These are phyloP conservation scores for Stigmatopora nigra DNA, from an alignment of 2,113 vertebrate genomes.

Conservation along the genomic window DNA sequence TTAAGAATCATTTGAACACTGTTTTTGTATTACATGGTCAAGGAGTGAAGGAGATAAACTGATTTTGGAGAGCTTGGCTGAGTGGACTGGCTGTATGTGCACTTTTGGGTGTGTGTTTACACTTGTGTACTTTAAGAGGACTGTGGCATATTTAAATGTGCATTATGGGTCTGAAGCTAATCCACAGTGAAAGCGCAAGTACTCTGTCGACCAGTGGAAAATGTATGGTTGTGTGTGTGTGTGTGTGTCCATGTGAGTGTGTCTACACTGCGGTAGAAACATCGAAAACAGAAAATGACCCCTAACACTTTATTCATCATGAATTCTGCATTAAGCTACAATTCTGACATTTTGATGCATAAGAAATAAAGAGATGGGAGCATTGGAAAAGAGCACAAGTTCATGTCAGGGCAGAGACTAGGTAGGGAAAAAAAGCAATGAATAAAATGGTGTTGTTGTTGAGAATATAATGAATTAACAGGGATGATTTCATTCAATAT, in stretches of 20 bases:
- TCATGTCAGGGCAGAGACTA: slow-evolving; percentile 8
- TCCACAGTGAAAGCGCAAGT: slow-evolving; percentile 89
- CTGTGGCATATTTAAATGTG: slow-evolving; percentile 80
- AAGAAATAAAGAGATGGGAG: slow-evolving; percentile 16
- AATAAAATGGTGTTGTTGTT: neutral
- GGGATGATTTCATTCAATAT: neutral
- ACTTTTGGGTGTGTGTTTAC: slow-evolving; percentile 9
- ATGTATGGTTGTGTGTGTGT: slow-evolving; percentile 17
- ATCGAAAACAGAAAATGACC: slow-evolving; percentile 62
- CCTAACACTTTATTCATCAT: slow-evolving; percentile 76
- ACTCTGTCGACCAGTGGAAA: slow-evolving; percentile 77
- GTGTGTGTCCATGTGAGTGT: slow-evolving; percentile 10
- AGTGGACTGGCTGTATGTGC: slow-evolving; percentile 27
- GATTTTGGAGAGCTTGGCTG: neutral
- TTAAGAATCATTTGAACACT: neutral
- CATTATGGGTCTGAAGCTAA: slow-evolving; percentile 87
- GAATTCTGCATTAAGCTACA: slow-evolving; percentile 72
- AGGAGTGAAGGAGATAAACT: neutral
- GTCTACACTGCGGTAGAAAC: slow-evolving; percentile 31
- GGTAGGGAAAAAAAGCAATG: neutral
- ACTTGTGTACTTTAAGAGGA: slow-evolving; percentile 74
- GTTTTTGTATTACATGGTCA: neutral
- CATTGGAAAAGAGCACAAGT: slow-evolving; percentile 1
- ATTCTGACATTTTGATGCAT: slow-evolving; percentile 54
- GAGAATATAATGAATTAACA: neutral